Percentiles rank a stretch among this genome's conserved stretches.
phyloP scores from a whole-genome alignment of 1,140 invertebrate species.

The Daktulosphaira vitifoliae region DNA sequence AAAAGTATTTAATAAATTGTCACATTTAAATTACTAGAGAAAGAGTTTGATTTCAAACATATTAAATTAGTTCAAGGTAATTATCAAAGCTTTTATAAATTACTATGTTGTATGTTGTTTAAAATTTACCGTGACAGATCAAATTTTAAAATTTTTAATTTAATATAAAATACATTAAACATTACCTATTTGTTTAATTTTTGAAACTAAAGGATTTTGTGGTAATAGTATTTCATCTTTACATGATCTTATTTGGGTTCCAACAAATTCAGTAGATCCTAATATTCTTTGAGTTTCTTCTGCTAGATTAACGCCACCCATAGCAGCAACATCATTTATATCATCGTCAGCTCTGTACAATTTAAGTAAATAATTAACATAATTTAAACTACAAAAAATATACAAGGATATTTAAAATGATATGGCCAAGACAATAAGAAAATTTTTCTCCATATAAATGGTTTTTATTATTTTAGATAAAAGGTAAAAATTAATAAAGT shows the following conservation, averaged over 20 bases:
- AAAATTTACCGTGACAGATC: no score
- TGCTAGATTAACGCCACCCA: slow-evolving; percentile 97
- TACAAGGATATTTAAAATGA: background rate
- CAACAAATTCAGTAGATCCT: slow-evolving; percentile 88
- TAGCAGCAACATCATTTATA: slow-evolving; percentile 97
- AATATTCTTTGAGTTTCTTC: slow-evolving; percentile 94
- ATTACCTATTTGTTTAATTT: slow-evolving; percentile 66
- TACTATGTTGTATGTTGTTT: no score
- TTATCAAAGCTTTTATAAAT: no score
- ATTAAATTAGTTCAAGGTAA: no score
- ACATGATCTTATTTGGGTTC: slow-evolving; percentile 89
- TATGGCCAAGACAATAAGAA: background rate
- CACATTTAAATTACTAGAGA: no score
- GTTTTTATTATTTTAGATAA: no score
- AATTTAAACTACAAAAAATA: background rate
- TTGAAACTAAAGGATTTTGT: slow-evolving; percentile 62
- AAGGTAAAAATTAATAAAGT: no score
- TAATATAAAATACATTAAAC: slow-evolving; percentile 29
- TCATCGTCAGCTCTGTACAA: slow-evolving; percentile 71
- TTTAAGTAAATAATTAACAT: slow-evolving; percentile 10
- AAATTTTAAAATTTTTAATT: no score
- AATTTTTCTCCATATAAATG: no score
- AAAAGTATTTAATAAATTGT: no score
- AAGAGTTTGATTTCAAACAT: no score
- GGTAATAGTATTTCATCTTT: slow-evolving; percentile 90